Base-by-base conservation (phyloP, 2,797 vertebrate species). In the Hoplostethus atlanticus region DNA sequence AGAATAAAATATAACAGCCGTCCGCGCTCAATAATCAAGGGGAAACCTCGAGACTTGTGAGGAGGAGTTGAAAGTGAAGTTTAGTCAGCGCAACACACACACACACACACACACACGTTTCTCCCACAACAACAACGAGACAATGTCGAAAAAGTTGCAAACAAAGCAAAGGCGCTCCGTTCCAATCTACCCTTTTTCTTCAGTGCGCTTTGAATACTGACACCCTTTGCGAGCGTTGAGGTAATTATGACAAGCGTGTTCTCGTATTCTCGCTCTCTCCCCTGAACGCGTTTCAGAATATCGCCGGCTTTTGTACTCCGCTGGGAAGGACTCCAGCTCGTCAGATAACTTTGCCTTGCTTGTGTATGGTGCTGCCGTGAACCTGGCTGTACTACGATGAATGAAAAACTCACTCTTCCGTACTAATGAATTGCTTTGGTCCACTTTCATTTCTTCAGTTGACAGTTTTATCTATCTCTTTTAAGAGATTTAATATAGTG, bases 401-500 rank as follows among this genome's bases (percentile, higher is more conserved):
- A 67, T 5, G 46, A 72, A 75, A 80, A 80, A 58, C 55, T 12
- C 55, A 2, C 73, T 66, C 55, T 83, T 86, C 89, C 75, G 64
- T 47, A 81, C 70, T 87, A 83, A 86, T 85, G 70, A 58, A 78
- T 77, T 84, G 89, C 90, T 93, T 93, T 91, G 84, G 72, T 94
- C 91, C 90, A 85, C 87, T 93, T 91, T 91, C 92, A 89, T 93
- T 94, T 92, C 90, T 91, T 89, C 93, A 91, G 83, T 85, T 86
- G 81, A 87, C 87, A 94, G 80, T 62, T 48, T 93, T 92, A 91
- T 92, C 83, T 88, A 90, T 91, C 80, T 85, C 88, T 89, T 87
- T 87, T 86, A 79, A 81, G 73, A 73, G 64, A 46, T 84, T 80
- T 90, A 92, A 95, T 94, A 92, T 93, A 85, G 84, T 28, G 51